A percentile compares a stretch with the other conserved stretches of the same genome.
These are phyloP conservation scores for Callopanchax toddi DNA, from an alignment of 2,113 vertebrate genomes.

Conservation along the genomic window DNA sequence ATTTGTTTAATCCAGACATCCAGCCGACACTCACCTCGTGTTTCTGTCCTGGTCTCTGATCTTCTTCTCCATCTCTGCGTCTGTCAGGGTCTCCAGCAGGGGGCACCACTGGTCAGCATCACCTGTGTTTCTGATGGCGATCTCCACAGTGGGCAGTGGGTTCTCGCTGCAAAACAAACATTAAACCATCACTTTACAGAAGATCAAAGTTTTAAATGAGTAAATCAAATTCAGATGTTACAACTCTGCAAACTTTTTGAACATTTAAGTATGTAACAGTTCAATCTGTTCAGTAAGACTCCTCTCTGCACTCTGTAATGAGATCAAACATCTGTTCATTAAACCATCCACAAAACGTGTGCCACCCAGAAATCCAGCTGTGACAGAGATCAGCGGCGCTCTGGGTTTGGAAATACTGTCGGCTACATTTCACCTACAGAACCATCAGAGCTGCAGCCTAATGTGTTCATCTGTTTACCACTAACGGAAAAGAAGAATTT, in stretches of 20 bases:
- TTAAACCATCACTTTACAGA: background rate
- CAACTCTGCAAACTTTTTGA: too few relatives aligned
- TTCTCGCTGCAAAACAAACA: slow-evolving; percentile 85
- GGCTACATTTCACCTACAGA: slow-evolving; percentile 25
- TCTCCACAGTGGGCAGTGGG: slow-evolving; percentile 95
- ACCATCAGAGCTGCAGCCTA: background rate
- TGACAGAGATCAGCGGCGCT: slow-evolving; percentile 2
- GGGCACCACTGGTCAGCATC: slow-evolving; percentile 99
- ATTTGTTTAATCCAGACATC: too few relatives aligned
- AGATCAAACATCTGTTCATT: slow-evolving; percentile 12
- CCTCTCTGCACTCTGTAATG: background rate
- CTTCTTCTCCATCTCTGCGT: slow-evolving; percentile 99
- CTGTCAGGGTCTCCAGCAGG: slow-evolving; percentile 95
- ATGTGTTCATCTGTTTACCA: too few relatives aligned
- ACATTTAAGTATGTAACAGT: too few relatives aligned
- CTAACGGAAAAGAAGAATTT: too few relatives aligned
- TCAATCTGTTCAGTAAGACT: background rate
- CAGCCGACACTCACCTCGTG: slow-evolving; percentile 84
- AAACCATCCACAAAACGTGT: background rate
- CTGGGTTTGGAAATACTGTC: too few relatives aligned
- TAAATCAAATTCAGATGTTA: accelerated
- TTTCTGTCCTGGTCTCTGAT: slow-evolving; percentile 98
- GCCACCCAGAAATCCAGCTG: background rate
- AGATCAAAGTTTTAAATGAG: too few relatives aligned
- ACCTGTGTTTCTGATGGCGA: slow-evolving; percentile 95